Evolutionary conservation across 2,888 invertebrate genomes (phyloP), one percentile per base, ranked within the genome.

Genomic region (Dasypolia templi): DNA sequence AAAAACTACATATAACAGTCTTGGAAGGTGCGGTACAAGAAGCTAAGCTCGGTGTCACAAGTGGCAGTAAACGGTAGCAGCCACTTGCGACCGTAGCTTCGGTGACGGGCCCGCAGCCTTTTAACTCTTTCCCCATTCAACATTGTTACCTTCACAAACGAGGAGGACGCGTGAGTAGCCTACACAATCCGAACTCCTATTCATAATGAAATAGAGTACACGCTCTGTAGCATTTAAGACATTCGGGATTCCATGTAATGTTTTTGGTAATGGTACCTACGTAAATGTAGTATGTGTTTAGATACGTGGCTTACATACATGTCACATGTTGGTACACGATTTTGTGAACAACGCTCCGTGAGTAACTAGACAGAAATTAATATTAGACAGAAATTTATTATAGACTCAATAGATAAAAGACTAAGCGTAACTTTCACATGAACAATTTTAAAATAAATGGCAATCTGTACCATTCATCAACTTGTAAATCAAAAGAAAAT

Each of bases 71-170:
- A 75, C 72, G 82, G 76, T 83, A 81, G 81, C 72, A 68, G 59
- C 75, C 83, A 84, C 87, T 90, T 85, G 82, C 81, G 62, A 82
- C 55, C 85, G 77, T 83, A 91, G 89, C 85, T 89, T 87, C 88
- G 83, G 83, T 71, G 73, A 85, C 78, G 85, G 73, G 74, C 72
- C 76, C 83, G 86, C 89, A 90, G 92, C 89, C 91, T 93, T 94
- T 95, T 93, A 94, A 95, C 95, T 94, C 93, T 94, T 95, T 93
- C 92, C 89, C 92, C 91, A 92, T 94, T 94, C 94, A 93, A 94
- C 94, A 93, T 93, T 95, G 95, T 94, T 95, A 94, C 93, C 93
- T 93, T 92, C 91, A 93, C 94, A 95, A 95, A 95, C 94, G 94
- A 94, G 93, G 86, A 85, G 85, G 90, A 89, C 86, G 87, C 94